Percentiles rank a stretch among this genome's conserved stretches.
phyloP scores from a whole-genome alignment of 2,113 vertebrate species.

The Alaudala cheleensis region DNA sequence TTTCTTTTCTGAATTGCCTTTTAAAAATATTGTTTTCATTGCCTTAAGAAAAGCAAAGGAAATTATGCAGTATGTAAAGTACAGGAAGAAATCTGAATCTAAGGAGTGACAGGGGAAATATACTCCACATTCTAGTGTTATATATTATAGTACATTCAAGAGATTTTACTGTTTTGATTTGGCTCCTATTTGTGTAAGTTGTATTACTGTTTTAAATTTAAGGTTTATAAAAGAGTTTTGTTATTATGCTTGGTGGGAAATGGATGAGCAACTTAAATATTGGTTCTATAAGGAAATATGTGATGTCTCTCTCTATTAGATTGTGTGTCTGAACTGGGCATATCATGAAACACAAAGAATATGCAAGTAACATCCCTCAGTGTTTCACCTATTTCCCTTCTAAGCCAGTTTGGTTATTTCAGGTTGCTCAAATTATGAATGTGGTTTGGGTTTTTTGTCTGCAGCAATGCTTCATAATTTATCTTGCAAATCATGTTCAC shows the following conservation, averaged over 20 bases:
- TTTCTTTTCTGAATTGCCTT: neutral
- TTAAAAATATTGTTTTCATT: neutral
- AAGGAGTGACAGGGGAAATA: neutral
- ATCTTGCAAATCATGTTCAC: neutral
- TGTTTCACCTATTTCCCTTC: neutral
- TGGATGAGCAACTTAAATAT: neutral
- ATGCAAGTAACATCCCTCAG: neutral
- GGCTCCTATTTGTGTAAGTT: neutral
- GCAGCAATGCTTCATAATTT: neutral
- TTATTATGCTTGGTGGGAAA: neutral
- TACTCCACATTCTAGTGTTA: neutral
- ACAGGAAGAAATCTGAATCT: neutral
- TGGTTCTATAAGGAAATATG: neutral
- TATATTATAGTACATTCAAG: neutral
- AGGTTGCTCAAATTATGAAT: neutral
- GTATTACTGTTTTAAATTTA: neutral
- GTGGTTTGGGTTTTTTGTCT: neutral
- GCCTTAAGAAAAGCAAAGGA: neutral
- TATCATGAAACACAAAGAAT: neutral
- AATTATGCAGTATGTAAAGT: neutral
- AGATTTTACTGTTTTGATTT: neutral
- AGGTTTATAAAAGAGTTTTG: neutral
- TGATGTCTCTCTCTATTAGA: neutral
- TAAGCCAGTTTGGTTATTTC: neutral
- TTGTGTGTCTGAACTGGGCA: neutral